phyloP scores from a whole-genome alignment of 2,797 vertebrate species.

The Crocodylus rhombifer region DNA sequence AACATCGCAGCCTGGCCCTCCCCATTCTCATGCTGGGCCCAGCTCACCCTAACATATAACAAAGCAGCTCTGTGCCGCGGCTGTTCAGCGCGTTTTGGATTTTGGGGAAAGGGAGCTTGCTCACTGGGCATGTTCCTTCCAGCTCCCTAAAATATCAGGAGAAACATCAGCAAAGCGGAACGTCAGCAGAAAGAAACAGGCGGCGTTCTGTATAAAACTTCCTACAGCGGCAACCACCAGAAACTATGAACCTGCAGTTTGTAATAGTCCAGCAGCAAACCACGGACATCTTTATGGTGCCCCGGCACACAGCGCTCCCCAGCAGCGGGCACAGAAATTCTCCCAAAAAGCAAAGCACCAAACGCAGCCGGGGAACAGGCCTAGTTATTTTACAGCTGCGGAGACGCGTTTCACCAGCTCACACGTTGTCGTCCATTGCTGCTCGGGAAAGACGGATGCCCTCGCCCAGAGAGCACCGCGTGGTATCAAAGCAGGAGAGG shows the following conservation, averaged over 20 bases:
- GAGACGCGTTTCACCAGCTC: conserved; percentile 33
- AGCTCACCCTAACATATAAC: neutral
- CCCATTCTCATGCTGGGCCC: neutral
- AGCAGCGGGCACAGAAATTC: neutral
- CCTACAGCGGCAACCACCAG: conserved; percentile 48
- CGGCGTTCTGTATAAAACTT: neutral
- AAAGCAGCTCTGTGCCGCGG: neutral
- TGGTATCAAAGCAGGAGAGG: neutral
- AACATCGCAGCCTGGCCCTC: neutral
- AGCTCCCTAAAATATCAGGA: conserved; percentile 35
- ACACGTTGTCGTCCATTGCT: conserved; percentile 34
- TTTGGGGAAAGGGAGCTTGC: conserved; percentile 4
- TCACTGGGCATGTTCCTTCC: conserved; percentile 20
- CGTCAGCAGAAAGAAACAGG: conserved; percentile 28
- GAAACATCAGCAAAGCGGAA: conserved; percentile 29
- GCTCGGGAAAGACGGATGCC: conserved; percentile 44
- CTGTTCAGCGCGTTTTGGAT: neutral
- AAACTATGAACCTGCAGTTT: conserved; percentile 65
- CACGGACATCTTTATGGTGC: conserved; percentile 66
- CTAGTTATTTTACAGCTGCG: conserved; percentile 50
- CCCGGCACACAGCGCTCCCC: conserved; percentile 30
- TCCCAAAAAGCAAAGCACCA: conserved; percentile 19
- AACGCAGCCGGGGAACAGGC: conserved; percentile 11
- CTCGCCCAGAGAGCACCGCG: neutral
- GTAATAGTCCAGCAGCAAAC: conserved; percentile 64